A percentile compares a stretch with the other conserved stretches of the same genome.
These are phyloP conservation scores for Tortrix viridana DNA, from an alignment of 2,888 invertebrate genomes.

Conservation along the genomic window DNA sequence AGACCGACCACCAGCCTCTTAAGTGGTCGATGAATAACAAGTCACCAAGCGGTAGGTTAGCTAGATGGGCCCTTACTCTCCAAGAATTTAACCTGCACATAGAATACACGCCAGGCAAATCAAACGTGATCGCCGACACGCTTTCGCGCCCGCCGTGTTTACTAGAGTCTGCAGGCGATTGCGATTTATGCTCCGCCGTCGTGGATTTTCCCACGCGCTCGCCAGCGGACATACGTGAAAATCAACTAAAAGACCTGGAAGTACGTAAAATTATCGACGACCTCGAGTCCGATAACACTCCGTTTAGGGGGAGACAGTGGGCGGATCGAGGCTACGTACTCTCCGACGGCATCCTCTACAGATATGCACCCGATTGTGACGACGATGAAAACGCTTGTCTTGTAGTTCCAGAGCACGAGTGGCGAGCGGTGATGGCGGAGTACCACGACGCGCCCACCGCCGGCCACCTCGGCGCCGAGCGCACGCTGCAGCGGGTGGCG, in stretches of 20 bases:
- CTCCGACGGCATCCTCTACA: conserved; percentile 36
- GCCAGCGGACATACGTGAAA: background rate
- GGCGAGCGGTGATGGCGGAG: background rate
- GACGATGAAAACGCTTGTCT: conserved; percentile 29
- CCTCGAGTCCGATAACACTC: conserved; percentile 36
- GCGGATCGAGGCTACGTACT: conserved; percentile 31
- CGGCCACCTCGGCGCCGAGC: background rate
- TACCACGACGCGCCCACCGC: background rate
- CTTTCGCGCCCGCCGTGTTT: background rate
- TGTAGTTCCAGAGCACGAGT: conserved; percentile 40
- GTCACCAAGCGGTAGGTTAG: background rate
- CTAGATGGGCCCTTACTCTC: background rate
- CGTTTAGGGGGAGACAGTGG: conserved; percentile 38
- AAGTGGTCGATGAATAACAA: background rate
- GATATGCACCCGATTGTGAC: conserved; percentile 20
- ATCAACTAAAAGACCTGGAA: background rate
- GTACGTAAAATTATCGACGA: conserved; percentile 33
- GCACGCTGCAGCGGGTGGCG: background rate
- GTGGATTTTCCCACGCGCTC: conserved; percentile 7
- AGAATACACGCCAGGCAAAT: no score
- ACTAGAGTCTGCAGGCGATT: no score
- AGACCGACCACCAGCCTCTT: background rate
- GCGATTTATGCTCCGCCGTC: background rate
- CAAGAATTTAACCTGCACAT: background rate
- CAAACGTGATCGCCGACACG: background rate